Evolutionary conservation across 2,888 invertebrate genomes (phyloP).

Genomic region (Cylindroiulus punctatus): DNA sequence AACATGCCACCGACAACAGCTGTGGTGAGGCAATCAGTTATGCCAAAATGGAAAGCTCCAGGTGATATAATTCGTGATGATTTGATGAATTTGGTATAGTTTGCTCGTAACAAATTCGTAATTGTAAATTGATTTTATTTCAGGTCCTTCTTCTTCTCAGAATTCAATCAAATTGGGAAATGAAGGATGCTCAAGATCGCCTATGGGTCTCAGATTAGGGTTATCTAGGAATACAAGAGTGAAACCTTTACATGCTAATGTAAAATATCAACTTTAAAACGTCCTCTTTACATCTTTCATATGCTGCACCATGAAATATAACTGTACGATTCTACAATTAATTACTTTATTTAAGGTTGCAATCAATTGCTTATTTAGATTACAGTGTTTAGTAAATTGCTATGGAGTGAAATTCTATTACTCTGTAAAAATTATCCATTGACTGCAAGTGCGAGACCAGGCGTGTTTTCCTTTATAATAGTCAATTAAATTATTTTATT

Average conservation of each 20-base stretch:
- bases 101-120: background rate
- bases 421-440: background rate
- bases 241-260: constrained; percentile 34
- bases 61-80: background rate
- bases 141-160: constrained; percentile 7
- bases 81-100: background rate
- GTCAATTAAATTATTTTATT: constrained; percentile 3
- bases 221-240: constrained; percentile 46
- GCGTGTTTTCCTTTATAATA: background rate
- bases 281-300: background rate
- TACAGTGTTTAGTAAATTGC: background rate
- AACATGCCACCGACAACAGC: background rate
- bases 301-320: background rate
- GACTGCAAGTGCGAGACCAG: background rate
- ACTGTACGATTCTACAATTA: no score
- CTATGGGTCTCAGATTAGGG: constrained; percentile 31
- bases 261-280: background rate
- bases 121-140: background rate
- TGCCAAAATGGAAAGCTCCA: constrained; percentile 18
- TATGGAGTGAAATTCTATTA: background rate
- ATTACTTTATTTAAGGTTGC: background rate
- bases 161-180: background rate
- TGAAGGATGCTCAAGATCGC: background rate
- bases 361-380: background rate
- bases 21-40: background rate